A percentile compares a stretch with the other conserved stretches of the same genome.
Evolutionary conservation across 2,888 invertebrate species (phyloP).

Genomic region (Eretmocerus hayati): DNA sequence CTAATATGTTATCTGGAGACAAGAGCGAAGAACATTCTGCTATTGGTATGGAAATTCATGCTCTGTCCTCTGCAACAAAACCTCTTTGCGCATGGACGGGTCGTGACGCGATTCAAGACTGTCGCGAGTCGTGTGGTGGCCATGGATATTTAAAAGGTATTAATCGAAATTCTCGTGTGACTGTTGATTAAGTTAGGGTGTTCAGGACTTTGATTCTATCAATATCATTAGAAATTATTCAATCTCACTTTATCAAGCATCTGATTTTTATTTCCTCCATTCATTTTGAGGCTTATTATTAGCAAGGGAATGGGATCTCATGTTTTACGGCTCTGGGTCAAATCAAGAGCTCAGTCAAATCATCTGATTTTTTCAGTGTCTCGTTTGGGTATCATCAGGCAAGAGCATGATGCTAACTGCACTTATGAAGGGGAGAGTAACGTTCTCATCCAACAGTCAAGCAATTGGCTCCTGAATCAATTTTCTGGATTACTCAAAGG

Average conservation of each 20-base stretch:
- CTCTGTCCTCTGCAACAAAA: slow-evolving; percentile 67
- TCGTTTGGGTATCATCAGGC: slow-evolving; percentile 66
- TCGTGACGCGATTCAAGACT: slow-evolving; percentile 83
- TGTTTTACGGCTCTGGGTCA: too few species aligned
- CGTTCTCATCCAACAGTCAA: slow-evolving; percentile 78
- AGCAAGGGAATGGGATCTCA: too few species aligned
- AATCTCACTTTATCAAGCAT: too few species aligned
- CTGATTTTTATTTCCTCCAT: too few species aligned
- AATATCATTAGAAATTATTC: too few species aligned
- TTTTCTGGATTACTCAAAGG: slow-evolving; percentile 49
- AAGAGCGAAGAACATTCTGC: slow-evolving; percentile 35
- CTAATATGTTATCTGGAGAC: slow-evolving; percentile 41
- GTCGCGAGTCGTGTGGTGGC: slow-evolving; percentile 90
- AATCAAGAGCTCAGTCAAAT: too few species aligned
- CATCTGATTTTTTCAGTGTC: slow-evolving; percentile 52
- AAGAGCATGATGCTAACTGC: slow-evolving; percentile 79
- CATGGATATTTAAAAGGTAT: slow-evolving; percentile 82
- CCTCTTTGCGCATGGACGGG: slow-evolving; percentile 79
- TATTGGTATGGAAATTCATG: slow-evolving; percentile 67
- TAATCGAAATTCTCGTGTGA: neutral
- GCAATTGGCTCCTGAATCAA: slow-evolving; percentile 71
- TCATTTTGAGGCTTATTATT: too few species aligned
- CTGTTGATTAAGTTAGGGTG: too few species aligned
- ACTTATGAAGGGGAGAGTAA: slow-evolving; percentile 91
- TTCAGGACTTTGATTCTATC: too few species aligned